Evolutionary conservation across 1,140 invertebrate genomes (phyloP), one percentile per base, ranked within the genome.

Genomic region (Scaptomyza montana): DNA sequence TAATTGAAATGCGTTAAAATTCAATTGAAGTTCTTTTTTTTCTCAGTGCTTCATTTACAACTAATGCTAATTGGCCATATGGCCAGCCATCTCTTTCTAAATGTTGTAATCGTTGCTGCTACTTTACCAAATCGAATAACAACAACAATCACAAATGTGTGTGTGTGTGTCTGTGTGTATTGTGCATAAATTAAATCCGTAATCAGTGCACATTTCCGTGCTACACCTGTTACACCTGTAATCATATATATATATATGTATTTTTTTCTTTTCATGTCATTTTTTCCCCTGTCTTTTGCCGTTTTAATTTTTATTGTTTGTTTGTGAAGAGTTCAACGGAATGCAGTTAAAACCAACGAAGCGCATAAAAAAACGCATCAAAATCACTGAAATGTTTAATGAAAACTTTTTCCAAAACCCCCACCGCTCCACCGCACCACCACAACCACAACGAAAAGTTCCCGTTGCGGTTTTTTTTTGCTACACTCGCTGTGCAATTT

Each of bases 351-450:
- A 60, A n/a, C 51, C 78, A 81, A 33, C 74, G 71, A 60, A 77
- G 73, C 77, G 78, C 72, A 73, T 54, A 51, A 57, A 25, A 25
- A 76, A 80, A 78, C 74, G 78, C 78, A 80, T 69, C 74, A 77
- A 74, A 81, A 66, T 74, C 79, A 81, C 74, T 76, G 69, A 47
- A 67, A 76, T 76, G 74, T 71, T 62, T 66, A 75, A 72, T 66
- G 55, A 66, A 76, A 72, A 53, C 39, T 55, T 45, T 67, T 67
- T 68, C 19, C 19, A 67, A 54, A 55, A 30, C n/a, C 21, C 21
- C 8, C 39, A 33, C 33, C 33, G 7, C 33, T 36, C 7, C 0
- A 36, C n/a, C n/a, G n/a, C n/a, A 2, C 33, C 33, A 9, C 33
- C 33, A 9, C 33, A 36, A 36, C 33, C 33, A 36, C 33, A 36